These are phyloP conservation scores for Sander lucioperca DNA, from an alignment of 2,113 vertebrate species.

Conservation along the genomic window DNA sequence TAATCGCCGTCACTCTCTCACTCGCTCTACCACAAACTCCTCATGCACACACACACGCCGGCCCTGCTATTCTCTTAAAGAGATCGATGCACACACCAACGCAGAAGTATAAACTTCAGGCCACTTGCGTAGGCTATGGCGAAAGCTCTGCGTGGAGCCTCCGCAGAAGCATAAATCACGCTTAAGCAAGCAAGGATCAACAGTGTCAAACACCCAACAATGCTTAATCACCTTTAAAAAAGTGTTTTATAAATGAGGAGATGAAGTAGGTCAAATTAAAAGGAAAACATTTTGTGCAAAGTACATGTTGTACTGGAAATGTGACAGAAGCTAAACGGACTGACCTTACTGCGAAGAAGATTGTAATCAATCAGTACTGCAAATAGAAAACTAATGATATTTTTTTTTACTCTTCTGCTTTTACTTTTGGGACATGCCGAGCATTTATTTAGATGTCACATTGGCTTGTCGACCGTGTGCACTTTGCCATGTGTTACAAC, in stretches of 20 bases:
- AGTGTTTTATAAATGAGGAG: too few relatives aligned
- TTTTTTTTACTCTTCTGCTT: neutral
- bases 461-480: neutral
- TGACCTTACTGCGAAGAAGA: neutral
- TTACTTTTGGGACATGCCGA: neutral
- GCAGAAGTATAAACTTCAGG: too few relatives aligned
- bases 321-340: neutral
- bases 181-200: neutral
- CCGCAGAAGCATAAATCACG: too few relatives aligned
- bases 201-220: neutral
- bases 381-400: neutral
- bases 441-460: neutral
- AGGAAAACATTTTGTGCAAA: constrained; percentile 21
- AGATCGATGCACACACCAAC: too few relatives aligned
- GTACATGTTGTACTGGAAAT: neutral
- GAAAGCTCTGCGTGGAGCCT: too few relatives aligned
- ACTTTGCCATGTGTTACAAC: neutral
- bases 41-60: too few relatives aligned
- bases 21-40: too few relatives aligned
- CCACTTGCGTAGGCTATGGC: too few relatives aligned
- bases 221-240: neutral
- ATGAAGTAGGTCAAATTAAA: neutral
- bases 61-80: too few relatives aligned
- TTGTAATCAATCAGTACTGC: neutral
- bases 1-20: too few relatives aligned